Base-by-base conservation (phyloP, 2,797 vertebrate genomes). In the Notolabrus celidotus region DNA sequence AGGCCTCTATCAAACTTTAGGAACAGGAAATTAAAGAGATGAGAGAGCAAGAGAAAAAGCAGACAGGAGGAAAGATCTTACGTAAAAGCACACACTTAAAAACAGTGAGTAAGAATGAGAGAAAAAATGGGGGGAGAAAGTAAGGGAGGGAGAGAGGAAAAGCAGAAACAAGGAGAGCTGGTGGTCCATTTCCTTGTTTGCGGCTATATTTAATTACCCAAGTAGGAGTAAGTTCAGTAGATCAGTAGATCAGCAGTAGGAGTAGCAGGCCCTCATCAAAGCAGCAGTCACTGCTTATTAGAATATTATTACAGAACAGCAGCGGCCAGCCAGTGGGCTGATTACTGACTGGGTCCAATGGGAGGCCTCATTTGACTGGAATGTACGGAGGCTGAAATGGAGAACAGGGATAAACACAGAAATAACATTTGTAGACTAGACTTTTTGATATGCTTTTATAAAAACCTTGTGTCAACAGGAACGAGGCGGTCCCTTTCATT, bases 301-400 rank as follows among this genome's bases (percentile, higher is more conserved):
- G 91, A 94, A 94, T 93, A 93, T 93, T 93, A 95, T 94, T 94
- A 93, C 92, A 94, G 91, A 94, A 93, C 90, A 92, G 84, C 86
- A 90, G 88, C 78, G 88, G 85, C 79, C 70, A 90, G 90, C 75
- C 89, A 87, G 91, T 88, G 88, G 90, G 88, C 88, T 94, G 93
- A 95, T 94, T 94, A 92, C 92, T 90, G 86, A 83, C 91, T 89
- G 83, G 77, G 81, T 90, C 90, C 89, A 71, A 93, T 92, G 91
- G 93, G 93, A 94, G 93, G 91, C 87, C 84, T 92, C 89, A 94
- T 95, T 94, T 94, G 68, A 88, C 85, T 89, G 93, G 92, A 94
- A 94, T 94, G 94, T 90, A 86, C 64, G 79, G 86, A 89, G 90
- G 85, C 76, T 86, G 87, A 91, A 90, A 90, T 86, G 77, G 87